Conservation (phyloP, 2,888 invertebrate genomes). For the Dorcus hopei region DNA sequence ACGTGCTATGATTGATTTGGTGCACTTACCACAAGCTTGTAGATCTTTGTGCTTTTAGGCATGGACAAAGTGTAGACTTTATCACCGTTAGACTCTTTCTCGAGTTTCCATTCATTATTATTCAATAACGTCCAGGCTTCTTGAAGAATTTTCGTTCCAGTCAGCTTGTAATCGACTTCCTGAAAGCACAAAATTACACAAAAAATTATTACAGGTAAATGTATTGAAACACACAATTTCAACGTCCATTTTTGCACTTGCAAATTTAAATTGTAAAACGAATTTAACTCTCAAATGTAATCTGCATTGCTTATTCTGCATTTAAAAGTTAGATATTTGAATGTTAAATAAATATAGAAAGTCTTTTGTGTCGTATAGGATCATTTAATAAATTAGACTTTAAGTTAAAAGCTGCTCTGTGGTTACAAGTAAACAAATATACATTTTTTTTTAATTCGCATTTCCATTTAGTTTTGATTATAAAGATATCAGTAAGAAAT, state of each 20-base stretch:
- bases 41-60: slow-evolving; percentile 68
- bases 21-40: slow-evolving; percentile 67
- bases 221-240: not conserved
- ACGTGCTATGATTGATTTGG: not conserved
- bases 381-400: too few species aligned
- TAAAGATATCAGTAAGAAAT: too few species aligned
- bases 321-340: too few species aligned
- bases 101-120: slow-evolving; percentile 67
- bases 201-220: not conserved
- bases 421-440: too few species aligned
- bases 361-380: too few species aligned
- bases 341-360: too few species aligned
- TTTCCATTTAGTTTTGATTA: too few species aligned
- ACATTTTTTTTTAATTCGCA: too few species aligned
- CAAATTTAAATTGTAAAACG: too few species aligned
- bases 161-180: slow-evolving; percentile 62
- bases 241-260: not conserved
- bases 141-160: slow-evolving; percentile 62
- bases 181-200: slow-evolving; percentile 38
- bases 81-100: slow-evolving; percentile 62
- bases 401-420: too few species aligned
- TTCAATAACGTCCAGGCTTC: slow-evolving; percentile 65
- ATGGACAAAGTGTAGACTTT: slow-evolving; percentile 57
- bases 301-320: too few species aligned
- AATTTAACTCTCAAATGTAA: too few species aligned